A percentile compares a stretch with the other conserved stretches of the same genome.
Conservation (phyloP, 2,888 invertebrate species). For the Ellobium chinense region DNA sequence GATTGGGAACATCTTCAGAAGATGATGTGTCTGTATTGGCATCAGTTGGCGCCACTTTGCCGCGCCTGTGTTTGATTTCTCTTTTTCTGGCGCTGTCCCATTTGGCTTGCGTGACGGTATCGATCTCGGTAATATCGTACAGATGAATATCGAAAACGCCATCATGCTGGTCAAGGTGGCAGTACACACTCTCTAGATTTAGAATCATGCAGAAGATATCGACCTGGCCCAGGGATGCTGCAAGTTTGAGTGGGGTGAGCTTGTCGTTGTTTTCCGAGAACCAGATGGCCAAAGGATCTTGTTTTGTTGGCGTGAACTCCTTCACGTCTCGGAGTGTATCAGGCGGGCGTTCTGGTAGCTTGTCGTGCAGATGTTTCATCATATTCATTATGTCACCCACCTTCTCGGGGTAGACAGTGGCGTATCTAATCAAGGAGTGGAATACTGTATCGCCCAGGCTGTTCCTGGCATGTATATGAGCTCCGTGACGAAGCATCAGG, state of each 20-base stretch:
- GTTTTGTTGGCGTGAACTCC: neutral
- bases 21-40: neutral
- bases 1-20: neutral
- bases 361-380: conserved; percentile 23
- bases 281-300: conserved; percentile 50
- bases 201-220: conserved; percentile 60
- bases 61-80: neutral
- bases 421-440: conserved; percentile 57
- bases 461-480: conserved; percentile 50
- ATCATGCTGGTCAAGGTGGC: conserved; percentile 62
- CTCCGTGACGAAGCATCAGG: conserved; percentile 50
- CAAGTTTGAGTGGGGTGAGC: conserved; percentile 61
- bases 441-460: conserved; percentile 58
- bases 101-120: conserved; percentile 53
- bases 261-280: conserved; percentile 57
- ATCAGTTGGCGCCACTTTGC: neutral
- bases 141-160: conserved; percentile 65
- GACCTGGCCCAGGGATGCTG: conserved; percentile 57
- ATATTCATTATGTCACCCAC: conserved; percentile 27
- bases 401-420: conserved; percentile 56
- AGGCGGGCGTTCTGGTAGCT: neutral
- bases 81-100: neutral
- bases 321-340: neutral
- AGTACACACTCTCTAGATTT: conserved; percentile 59
- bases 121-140: conserved; percentile 67